A percentile compares a stretch with the other conserved stretches of the same genome.
Conservation (phyloP, 2,888 invertebrate species). For the Parnassius glacialis region DNA sequence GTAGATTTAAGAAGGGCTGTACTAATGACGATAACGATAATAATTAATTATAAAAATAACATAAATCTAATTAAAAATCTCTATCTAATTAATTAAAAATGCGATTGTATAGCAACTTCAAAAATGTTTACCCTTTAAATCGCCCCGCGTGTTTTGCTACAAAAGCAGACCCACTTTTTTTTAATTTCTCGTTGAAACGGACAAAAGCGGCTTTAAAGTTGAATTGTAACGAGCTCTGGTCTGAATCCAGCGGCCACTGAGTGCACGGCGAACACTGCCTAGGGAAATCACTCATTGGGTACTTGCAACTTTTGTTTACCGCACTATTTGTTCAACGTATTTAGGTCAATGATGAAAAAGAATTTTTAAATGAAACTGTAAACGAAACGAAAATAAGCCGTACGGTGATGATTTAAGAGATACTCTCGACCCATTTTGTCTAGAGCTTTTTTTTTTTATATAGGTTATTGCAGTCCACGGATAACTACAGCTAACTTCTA, state of each 20-base stretch:
- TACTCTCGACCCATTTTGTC: too few species aligned
- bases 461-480: too few species aligned
- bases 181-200: conserved; percentile 17
- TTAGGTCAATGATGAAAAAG: conserved; percentile 9
- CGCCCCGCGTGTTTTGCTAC: conserved; percentile 8
- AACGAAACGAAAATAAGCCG: too few species aligned
- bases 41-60: too few species aligned
- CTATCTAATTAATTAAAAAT: too few species aligned
- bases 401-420: too few species aligned
- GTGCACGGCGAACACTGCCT: conserved; percentile 17
- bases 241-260: conserved; percentile 9
- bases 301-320: conserved; percentile 24
- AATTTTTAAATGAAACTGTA: conserved; percentile 12
- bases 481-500: too few species aligned
- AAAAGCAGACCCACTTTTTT: conserved; percentile 12
- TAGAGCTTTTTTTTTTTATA: too few species aligned
- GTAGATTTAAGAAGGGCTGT: too few species aligned
- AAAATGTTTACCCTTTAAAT: conserved; percentile 13
- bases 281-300: conserved; percentile 20
- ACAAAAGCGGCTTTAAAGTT: conserved; percentile 19
- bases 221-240: conserved; percentile 21
- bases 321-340: conserved; percentile 21
- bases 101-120: neutral
- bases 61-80: too few species aligned
- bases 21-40: too few species aligned